Base-by-base conservation (phyloP, 1,140 invertebrate genomes). In the Antheraea pernyi region DNA sequence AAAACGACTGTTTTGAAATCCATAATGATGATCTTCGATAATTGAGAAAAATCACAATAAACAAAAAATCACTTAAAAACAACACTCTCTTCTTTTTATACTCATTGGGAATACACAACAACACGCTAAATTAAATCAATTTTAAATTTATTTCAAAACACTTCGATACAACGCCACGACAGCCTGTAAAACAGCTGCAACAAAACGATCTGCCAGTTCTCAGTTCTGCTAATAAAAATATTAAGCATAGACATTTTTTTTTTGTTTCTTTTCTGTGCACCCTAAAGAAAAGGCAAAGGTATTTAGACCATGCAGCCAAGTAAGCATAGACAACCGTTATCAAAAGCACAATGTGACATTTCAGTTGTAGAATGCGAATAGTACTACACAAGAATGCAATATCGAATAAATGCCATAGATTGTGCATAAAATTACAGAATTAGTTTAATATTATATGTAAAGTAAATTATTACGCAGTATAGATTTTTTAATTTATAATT, bases 1-100 rank as follows among this genome's bases (percentile, higher is more conserved):
- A 85, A 91, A 82, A 90, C 88, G 88, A 86, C 88, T 91, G 87
- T 88, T 91, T 91, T 91, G 88, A 89, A 89, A 91, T 91, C 89
- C 89, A 91, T 91, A 78, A 82, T 89, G 87, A 82, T 85, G 88
- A 80, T 89, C 82, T 86, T 84, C 82, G 80, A 75, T 73, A 81
- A 73, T 78, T 75, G 83, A 82, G 81, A 85, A 82, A 82, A 74
- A 73, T 70, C 81, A 81, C 80, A 83, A 82, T 77, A 80, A 81
- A 78, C 74, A 74, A 79, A 79, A 80, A 82, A 74, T 73, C 87
- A 91, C 89, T 86, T 89, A 69, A 66, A n/a, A 88, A 86, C 79
- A 86, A 75, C 87, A 89, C 84, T 89, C 89, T 84, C 83, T 86
- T 85, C 80, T 89, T 58, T 82, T 73, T 81, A 89, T 86, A 86